Conservation (phyloP, 37 sponge, comb jelly and placozoan genomes). For the Oopsacas minuta region DNA sequence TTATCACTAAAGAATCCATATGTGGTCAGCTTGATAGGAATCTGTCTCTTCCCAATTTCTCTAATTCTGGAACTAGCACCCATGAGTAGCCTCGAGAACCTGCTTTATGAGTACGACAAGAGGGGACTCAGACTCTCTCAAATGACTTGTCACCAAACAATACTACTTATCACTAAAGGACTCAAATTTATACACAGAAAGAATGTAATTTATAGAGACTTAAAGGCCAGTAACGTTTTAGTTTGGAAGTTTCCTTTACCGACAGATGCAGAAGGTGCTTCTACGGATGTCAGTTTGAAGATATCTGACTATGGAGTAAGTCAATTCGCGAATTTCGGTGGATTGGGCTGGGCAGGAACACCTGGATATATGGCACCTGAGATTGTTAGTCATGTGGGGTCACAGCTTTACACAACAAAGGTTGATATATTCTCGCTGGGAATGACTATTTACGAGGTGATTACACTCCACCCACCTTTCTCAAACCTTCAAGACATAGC, state of each 20-base stretch:
- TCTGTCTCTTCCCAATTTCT: constrained; percentile 10
- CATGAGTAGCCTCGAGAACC: constrained; percentile 35
- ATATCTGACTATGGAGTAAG: constrained; percentile 73
- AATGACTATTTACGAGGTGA: constrained; percentile 68
- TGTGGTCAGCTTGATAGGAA: constrained; percentile 22
- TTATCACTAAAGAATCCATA: constrained; percentile 6
- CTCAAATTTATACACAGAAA: constrained; percentile 41
- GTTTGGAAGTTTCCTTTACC: constrained; percentile 68
- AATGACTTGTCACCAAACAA: neutral
- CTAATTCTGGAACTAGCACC: constrained; percentile 74
- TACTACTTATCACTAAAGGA: constrained; percentile 21
- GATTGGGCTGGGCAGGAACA: constrained; percentile 51
- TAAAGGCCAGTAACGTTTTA: constrained; percentile 65
- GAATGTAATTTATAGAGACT: constrained; percentile 61
- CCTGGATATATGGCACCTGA: constrained; percentile 82
- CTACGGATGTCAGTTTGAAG: constrained; percentile 38
- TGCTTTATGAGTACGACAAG: constrained; percentile 25
- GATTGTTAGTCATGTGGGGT: constrained; percentile 43
- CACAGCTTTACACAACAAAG: constrained; percentile 30
- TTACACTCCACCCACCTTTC: constrained; percentile 51
- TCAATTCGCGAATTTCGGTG: constrained; percentile 51
- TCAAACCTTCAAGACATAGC: constrained; percentile 35
- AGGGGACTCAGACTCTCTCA: constrained; percentile 4
- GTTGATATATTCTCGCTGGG: constrained; percentile 75
- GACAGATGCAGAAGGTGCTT: constrained; percentile 21